Percentiles rank a stretch among this genome's conserved stretches.
Evolutionary conservation across 2,113 vertebrate species (phyloP).

Genomic region (Triplophysa dalaica): DNA sequence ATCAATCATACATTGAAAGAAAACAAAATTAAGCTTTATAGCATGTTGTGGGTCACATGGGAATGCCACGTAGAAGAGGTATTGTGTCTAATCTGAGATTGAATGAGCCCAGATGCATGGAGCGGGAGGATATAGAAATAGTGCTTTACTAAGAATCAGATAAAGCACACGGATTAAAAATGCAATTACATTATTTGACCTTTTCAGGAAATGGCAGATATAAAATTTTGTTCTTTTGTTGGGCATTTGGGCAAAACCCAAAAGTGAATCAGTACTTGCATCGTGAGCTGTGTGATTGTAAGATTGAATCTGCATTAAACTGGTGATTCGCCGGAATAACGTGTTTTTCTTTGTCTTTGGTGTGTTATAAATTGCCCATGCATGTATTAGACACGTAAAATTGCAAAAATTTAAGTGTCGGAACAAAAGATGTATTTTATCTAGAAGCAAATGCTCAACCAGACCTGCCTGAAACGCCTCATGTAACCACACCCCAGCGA

Average conservation of each 20-base stretch:
- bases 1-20: background rate
- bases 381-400: no score
- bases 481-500: no score
- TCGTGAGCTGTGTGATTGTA: background rate
- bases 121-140: background rate
- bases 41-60: background rate
- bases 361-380: no score
- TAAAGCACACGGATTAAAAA: conserved; percentile 15
- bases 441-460: no score
- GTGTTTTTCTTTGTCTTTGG: no score
- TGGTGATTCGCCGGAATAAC: no score
- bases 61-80: background rate
- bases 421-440: no score
- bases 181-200: conserved; percentile 11
- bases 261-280: background rate
- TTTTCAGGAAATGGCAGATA: background rate
- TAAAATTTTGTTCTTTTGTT: background rate
- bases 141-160: conserved; percentile 10
- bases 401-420: no score
- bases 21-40: conserved; percentile 34
- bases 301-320: background rate
- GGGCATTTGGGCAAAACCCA: background rate
- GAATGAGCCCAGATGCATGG: conserved; percentile 2
- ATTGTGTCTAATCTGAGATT: conserved; percentile 27
- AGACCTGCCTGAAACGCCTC: no score